Percentiles rank a stretch among this genome's conserved stretches.
Evolutionary conservation across 2,797 vertebrate genomes (phyloP).

Genomic region (Ctenopoma multispine): DNA sequence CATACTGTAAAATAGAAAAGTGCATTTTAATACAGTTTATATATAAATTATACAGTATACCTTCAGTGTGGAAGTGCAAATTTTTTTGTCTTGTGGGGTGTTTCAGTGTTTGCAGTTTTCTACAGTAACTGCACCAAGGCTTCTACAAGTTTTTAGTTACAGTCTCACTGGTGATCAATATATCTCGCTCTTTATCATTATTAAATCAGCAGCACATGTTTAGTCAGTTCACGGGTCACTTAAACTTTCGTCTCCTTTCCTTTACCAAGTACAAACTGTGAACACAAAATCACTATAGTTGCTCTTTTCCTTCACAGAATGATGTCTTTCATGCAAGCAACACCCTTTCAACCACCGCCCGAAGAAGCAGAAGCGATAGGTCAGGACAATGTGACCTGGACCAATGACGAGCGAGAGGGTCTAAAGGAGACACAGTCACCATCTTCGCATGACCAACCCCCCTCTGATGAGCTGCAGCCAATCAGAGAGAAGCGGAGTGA

Average conservation of each 20-base stretch:
- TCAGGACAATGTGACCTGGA: constrained; percentile 87
- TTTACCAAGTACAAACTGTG: not conserved
- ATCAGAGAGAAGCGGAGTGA: constrained; percentile 88
- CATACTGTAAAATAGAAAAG: no score
- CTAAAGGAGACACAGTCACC: constrained; percentile 83
- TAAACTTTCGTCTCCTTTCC: not conserved
- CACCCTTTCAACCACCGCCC: constrained; percentile 88
- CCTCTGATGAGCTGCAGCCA: constrained; percentile 86
- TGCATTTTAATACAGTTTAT: no score
- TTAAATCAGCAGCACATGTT: constrained; percentile 2
- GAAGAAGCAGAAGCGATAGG: constrained; percentile 90
- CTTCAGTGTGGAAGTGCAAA: no score
- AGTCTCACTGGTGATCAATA: constrained; percentile 2
- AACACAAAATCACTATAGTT: not conserved
- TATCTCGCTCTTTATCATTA: not conserved
- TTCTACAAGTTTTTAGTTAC: not conserved
- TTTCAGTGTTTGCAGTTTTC: constrained; percentile 5
- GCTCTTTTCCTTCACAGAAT: constrained; percentile 82
- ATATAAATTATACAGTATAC: no score
- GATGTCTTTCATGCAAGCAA: constrained; percentile 96
- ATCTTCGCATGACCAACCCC: constrained; percentile 85
- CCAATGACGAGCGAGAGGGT: constrained; percentile 86
- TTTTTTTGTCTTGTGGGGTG: no score
- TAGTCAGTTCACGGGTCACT: not conserved
- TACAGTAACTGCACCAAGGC: not conserved